Evolutionary conservation across 92 coral and sea anemone species (phyloP), one percentile per base, ranked within the genome.

Genomic region (Epizoanthus fatuus): DNA sequence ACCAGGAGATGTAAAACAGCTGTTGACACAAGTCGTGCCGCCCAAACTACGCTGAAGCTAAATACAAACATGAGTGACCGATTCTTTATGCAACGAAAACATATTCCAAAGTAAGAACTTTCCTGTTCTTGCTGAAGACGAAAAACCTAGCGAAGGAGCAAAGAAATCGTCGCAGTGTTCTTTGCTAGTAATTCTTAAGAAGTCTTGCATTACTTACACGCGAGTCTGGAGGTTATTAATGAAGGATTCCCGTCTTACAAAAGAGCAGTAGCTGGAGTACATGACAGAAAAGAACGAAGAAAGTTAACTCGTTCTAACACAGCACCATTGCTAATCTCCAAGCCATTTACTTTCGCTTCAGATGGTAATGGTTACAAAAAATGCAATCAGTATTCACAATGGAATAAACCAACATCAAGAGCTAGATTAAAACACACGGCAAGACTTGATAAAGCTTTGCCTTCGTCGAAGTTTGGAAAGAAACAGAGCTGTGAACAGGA

Each of bases 161-260:
- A 77, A 77, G 57, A 25, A n/a, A n/a, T n/a, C n/a, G n/a, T n/a
- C n/a, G n/a, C n/a, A n/a, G n/a, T n/a, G n/a, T n/a, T 19, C 71
- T 60, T 62, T 77, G 19, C 70, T 71, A 11, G 22, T 17, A n/a
- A 37, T 66, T 66, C 4, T 22, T 0, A 66, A 66, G 45, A 14
- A 16, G 45, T 17, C 72, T 14, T 66, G 47, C 38, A 66, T 66
- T 2, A 66, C 72, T 4, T 66, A 32, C 8, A 37, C 72, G 0
- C 53, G 10, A 66, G 72, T 66, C 40, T 66, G 11, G 72, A 66
- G 72, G 72, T 66, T 1, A 16, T 66, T 66, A 66, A 66, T 5
- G 45, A 66, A 1, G 72, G 72, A 4, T 42, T 32, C 11, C 72
- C 47, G 8, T 66, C 47, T 14, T 66, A 12, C 19, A 14, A 32